phyloP scores from a whole-genome alignment of 2,888 invertebrate species.

The Tipula helvola region DNA sequence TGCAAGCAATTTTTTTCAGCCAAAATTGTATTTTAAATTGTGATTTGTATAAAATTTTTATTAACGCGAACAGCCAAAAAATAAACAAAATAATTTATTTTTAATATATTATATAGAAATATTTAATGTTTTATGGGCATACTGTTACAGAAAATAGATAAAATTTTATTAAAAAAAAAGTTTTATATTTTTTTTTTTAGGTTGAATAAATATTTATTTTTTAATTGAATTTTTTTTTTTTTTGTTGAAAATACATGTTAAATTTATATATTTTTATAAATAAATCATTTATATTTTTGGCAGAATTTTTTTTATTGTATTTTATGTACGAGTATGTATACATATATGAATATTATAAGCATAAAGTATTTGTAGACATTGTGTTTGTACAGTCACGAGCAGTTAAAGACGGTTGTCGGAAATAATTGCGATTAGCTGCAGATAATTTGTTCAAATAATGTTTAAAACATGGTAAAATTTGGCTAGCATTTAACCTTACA shows the following conservation, averaged over 20 bases:
- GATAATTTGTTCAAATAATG: too few species aligned
- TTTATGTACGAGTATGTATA: not conserved
- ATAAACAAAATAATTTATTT: not conserved
- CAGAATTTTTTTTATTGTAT: not conserved
- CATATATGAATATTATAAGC: not conserved
- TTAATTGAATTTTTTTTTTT: not conserved
- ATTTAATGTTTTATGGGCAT: not conserved
- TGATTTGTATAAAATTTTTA: not conserved
- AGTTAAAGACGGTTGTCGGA: not conserved
- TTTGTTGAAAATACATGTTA: not conserved
- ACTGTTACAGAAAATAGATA: not conserved
- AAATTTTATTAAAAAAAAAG: not conserved
- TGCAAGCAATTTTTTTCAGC: not conserved
- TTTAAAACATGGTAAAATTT: too few species aligned
- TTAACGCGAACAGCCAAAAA: not conserved
- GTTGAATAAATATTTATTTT: not conserved
- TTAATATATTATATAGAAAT: not conserved
- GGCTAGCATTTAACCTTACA: too few species aligned
- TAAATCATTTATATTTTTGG: slow-evolving; percentile 4
- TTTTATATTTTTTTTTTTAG: not conserved
- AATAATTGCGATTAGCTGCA: not conserved
- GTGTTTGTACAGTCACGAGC: not conserved
- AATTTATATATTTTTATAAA: not conserved
- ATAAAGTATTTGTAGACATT: not conserved
- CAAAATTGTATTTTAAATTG: not conserved